Evolutionary conservation across 2,113 vertebrate species (phyloP).

Genomic region (Silurus meridionalis): DNA sequence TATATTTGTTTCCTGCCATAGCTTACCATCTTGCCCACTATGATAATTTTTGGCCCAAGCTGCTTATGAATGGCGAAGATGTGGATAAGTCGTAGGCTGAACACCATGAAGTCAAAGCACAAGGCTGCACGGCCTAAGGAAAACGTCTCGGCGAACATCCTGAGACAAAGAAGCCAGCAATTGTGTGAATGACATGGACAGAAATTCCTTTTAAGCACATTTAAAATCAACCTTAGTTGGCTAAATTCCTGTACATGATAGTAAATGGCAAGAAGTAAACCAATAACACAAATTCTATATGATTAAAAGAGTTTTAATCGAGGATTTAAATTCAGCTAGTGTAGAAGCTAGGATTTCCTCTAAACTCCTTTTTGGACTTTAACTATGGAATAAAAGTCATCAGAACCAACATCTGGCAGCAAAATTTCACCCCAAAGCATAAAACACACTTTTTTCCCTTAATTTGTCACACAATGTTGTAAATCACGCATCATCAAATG

Average conservation of each 20-base stretch:
- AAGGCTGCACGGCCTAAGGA: conserved; percentile 76
- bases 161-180: conserved; percentile 52
- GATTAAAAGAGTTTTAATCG: no score
- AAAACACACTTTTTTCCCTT: not conserved
- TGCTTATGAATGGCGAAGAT: conserved; percentile 89
- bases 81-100: conserved; percentile 85
- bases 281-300: no score
- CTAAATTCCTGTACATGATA: no score
- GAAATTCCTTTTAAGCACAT: not conserved
- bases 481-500: no score
- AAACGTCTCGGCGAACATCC: conserved; percentile 73
- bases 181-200: not conserved
- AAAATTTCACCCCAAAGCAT: not conserved
- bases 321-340: no score
- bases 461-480: no score
- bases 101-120: conserved; percentile 86
- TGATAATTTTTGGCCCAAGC: conserved; percentile 88
- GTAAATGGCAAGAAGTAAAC: no score
- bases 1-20: not conserved
- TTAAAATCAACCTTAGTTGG: no score
- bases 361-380: not conserved
- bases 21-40: conserved; percentile 88
- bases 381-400: not conserved
- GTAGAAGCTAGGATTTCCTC: no score
- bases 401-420: not conserved